Conservation (phyloP, 2,888 invertebrate genomes). For the Camponotus fellah region DNA sequence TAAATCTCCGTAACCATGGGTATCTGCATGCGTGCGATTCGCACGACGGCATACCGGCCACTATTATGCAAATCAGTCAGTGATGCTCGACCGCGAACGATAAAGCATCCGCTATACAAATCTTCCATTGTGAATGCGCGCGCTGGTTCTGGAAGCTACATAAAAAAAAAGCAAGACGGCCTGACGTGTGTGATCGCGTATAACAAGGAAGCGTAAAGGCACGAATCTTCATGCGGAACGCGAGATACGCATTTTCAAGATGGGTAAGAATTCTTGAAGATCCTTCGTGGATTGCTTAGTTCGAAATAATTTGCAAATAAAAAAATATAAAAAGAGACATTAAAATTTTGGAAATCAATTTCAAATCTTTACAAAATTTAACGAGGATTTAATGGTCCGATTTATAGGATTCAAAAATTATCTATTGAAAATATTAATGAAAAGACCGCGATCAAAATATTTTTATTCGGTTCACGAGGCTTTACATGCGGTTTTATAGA, state of each 20-base stretch:
- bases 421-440: not conserved
- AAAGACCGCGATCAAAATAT: not conserved
- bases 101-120: constrained; percentile 78
- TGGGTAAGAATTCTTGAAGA: not conserved
- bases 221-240: not conserved
- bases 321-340: not conserved
- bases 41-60: constrained; percentile 68
- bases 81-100: constrained; percentile 74
- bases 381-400: too few species aligned
- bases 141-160: constrained; percentile 57
- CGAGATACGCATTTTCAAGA: not conserved
- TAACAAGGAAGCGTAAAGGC: not conserved
- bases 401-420: not conserved
- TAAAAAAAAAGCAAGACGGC: constrained; percentile 50
- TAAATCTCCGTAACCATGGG: constrained; percentile 24
- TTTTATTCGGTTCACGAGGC: not conserved
- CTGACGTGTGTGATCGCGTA: constrained; percentile 56
- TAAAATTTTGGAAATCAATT: not conserved
- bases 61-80: constrained; percentile 78
- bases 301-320: not conserved
- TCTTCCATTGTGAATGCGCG: constrained; percentile 73
- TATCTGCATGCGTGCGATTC: constrained; percentile 57
- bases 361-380: not conserved
- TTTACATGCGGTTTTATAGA: not conserved
- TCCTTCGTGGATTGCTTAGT: not conserved